Base-by-base conservation (phyloP, 2,113 vertebrate genomes). In the Gadus macrocephalus region DNA sequence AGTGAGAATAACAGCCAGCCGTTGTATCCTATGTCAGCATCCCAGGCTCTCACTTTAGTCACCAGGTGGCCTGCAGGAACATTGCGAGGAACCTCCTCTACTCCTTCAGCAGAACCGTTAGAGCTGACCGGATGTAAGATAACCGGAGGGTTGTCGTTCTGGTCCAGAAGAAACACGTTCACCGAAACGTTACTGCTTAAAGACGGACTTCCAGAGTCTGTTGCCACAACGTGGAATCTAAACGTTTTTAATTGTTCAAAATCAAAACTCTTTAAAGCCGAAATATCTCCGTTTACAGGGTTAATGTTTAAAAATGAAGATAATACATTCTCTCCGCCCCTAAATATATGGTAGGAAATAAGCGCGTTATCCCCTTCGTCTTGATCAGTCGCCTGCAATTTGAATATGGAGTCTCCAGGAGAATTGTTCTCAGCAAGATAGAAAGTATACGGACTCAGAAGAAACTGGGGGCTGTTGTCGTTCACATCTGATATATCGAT, bases 11-110 rank as follows among this genome's bases (percentile, higher is more conserved):
- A 78, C 38, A 87, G 25, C 77, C 85, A 85, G 66, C 81, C 83
- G 22, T 86, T 87, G 62, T 86, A 86, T 74, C 86, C 84, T 31
- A 84, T 76, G 78, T 88, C 86, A 72, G 86, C 79, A 2, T 88
- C 86, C 62, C 28, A 85, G 64, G 84, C 82, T 78, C 79, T 67
- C 35, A 88, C 72, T 75, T 83, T 83, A 35, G 77, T 81, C 66
- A 88, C 82, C 53, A 84, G 74, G 77, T 85, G 79, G 60, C 86
- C 86, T 74, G 80, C 64, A 4, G 79, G 76, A 2, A 79, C 79
- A 73, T 69, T 73, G 28, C 76, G 73, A 16, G 80, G 73, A 64
- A 82, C 65, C 56, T 75, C 70, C 62, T 68, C 69, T 16, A 68
- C 58, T 53, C 28, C 71, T 71, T 73, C 62, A 73, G 70, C 58